phyloP scores from a whole-genome alignment of 2,888 invertebrate genomes.

The Rhagonycha fulva region DNA sequence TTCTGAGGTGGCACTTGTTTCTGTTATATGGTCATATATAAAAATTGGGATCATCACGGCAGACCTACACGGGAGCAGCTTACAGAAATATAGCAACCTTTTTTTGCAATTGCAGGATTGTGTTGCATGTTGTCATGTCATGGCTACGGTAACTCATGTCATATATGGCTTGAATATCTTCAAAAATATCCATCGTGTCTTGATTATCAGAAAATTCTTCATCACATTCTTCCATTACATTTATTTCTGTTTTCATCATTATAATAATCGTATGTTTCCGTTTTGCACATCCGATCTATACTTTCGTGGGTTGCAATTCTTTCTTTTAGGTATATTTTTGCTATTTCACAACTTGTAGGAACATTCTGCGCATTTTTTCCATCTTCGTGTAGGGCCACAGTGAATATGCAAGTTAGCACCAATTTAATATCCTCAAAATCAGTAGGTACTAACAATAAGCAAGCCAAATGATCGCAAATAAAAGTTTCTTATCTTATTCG shows the following conservation, averaged over 20 bases:
- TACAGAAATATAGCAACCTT: too few species aligned
- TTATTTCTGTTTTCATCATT: not conserved
- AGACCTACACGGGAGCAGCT: too few species aligned
- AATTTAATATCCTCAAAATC: not conserved
- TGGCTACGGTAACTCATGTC: not conserved
- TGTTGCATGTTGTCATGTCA: too few species aligned
- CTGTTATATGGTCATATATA: too few species aligned
- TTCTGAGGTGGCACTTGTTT: too few species aligned
- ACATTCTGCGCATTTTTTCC: not conserved
- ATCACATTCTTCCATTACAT: not conserved
- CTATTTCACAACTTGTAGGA: not conserved
- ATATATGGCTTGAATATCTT: not conserved
- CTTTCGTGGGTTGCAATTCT: not conserved
- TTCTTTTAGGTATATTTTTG: not conserved
- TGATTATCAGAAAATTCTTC: not conserved
- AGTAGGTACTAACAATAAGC: not conserved
- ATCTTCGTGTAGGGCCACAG: not conserved
- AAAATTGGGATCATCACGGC: too few species aligned
- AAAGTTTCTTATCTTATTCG: not conserved
- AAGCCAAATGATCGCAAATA: not conserved
- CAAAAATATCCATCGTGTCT: not conserved
- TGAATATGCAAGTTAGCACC: not conserved
- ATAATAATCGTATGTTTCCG: not conserved
- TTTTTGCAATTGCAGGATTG: too few species aligned
- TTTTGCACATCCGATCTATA: not conserved